Evolutionary conservation across 2,888 invertebrate species (phyloP), one percentile per base, ranked within the genome.

Genomic region (Hartigia nigra): DNA sequence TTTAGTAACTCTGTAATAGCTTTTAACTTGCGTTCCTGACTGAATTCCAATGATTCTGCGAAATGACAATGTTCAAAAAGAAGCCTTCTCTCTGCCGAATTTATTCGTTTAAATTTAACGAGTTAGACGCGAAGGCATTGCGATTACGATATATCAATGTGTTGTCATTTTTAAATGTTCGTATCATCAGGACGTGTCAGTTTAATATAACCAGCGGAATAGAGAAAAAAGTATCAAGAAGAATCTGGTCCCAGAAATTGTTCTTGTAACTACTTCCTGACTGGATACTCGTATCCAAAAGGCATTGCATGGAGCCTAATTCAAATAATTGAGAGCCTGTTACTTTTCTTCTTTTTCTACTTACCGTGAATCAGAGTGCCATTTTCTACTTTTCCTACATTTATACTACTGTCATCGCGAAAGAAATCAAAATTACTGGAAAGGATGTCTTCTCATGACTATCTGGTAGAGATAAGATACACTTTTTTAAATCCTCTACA

Each of bases 321-420:
- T 55, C 55, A 55, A 23, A 55, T 55, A 55, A 55, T 55, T 9
- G 55, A 55, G 55, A 55, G 23, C 23, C 55, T 55, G 55, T 55
- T 55, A 55, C 55, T 55, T 76, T 77, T 74, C 74, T 79, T 80
- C 78, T 79, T 82, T 80, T 83, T 84, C 82, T 81, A 80, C 82
- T 80, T 79, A 84, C 89, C 89, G 90, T 90, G 90, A 89, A 89
- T 90, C 87, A 87, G 87, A 87, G 90, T 91, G 90, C 90, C 90
- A 90, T 90, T 87, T 55, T 79, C 81, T 77, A 70, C 76, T 12
- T 76, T 74, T 80, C 72, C 81, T 32, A 79, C 80, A 82, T 83
- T 70, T 76, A 79, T 76, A 76, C 76, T 76, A 76, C 76, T 72
- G 79, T 80, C 74, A 77, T 83, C 80, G 72, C 76, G 78, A 82